Evolutionary conservation across 2,113 vertebrate genomes (phyloP), one percentile per base, ranked within the genome.

Genomic region (Brachyistius frenatus): DNA sequence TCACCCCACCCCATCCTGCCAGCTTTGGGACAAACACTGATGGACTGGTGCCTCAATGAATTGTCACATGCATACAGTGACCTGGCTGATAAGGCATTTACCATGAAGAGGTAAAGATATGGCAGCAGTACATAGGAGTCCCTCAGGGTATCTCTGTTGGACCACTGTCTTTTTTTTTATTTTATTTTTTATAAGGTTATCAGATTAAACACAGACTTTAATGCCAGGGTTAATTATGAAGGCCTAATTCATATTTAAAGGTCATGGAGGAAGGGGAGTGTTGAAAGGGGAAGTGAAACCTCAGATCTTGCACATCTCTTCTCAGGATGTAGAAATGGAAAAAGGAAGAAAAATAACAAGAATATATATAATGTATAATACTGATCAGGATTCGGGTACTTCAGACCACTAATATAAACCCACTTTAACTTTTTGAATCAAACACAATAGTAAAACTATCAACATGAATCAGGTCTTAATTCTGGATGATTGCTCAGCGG

Each of bases 101-200:
- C 57, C 64, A 46, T 70, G 37, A 55, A 62, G 73, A 69, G 74
- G 72, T 36, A 50, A 69, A 68, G 39, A 64, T 60, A 57, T 84
- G 73, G 67, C 83, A 69, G 80, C 83, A 64, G 82, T 72, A n/a
- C 71, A 70, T 61, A 66, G 70, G 54, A 82, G 52, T 81, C 88
- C 84, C 80, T 83, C 72, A 47, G 80, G 76, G 85, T 66, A 32
- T 66, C 78, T 62, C 60, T 53, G 35, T 65, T 64, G 56, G 61
- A 53, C 65, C 47, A 56, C 58, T 80, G 62, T 65, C 54, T 76
- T 52, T 81, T 63, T 63, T 23, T 23, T 23, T 23, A 23, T 23
- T 23, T 23, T n/a, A n/a, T n/a, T 23, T 23, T 23, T 23, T 23
- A 23, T 23, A 23, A 23, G 23, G 23, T 23, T 41, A 89, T 80